Base-by-base conservation (phyloP, 2,113 vertebrate genomes). In the Neolamprologus kungweensis region DNA sequence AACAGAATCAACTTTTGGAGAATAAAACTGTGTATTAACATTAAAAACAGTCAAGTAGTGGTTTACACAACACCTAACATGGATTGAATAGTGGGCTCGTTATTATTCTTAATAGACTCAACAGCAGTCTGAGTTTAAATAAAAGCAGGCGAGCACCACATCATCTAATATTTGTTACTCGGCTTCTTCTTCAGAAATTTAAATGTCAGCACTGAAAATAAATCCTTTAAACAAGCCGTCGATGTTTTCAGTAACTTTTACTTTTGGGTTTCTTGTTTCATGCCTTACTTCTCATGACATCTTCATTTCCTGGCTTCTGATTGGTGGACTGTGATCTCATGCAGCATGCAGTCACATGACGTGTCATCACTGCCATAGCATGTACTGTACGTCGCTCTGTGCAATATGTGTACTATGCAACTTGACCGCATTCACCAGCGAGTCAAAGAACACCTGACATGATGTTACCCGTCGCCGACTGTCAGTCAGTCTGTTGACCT, bases 251-350 rank as follows among this genome's bases (percentile, higher is more conserved):
- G 16, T 75, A 3, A 23, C 9, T 21, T 35, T 50, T 60, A 9
- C 13, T 37, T 65, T 65, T n/a, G 17, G 19, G 14, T 45, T 65
- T 81, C 7, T 33, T 33, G 47, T 1, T 50, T 26, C 5, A 45
- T 47, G 14, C 2, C 0, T 19, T 13, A 26, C 16, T 26, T 16
- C 42, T 35, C 45, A 19, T 23, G 16, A 40, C 33, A 4, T 31
- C n/a, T n/a, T 35, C 28, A 3, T 11, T 28, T 26, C 2, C 80
- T 33, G 75, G 23, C 33, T 7, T 53, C 79, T 57, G 81, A 91
- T 86, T 87, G 86, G 75, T 58, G 7, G 13, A 58, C 21, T 4
- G 33, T 89, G 90, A 92, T 26, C 55, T 93, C 85, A 86, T 1
- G 23, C 53, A 6, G 51, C 78, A 12, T 31, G 65, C 83, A 85